Evolutionary conservation across 2,888 invertebrate species (phyloP), one percentile per base, ranked within the genome.

Genomic region (Linnaemya tessellans): DNA sequence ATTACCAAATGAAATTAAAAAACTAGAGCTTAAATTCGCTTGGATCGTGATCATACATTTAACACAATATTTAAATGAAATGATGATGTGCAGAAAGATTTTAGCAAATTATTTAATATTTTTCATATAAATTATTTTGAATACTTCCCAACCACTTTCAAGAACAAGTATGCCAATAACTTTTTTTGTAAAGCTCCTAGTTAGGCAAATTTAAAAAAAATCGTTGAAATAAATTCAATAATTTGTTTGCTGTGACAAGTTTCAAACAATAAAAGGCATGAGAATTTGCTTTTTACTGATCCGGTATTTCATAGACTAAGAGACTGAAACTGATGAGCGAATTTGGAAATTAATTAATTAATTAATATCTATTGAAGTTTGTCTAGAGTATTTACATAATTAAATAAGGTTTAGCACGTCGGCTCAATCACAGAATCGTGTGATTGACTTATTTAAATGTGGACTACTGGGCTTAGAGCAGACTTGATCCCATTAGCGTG

Each of bases 211-310:
- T 38, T 8, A 7, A 51, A 35, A 35, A 35, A 20, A 51, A 68
- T 15, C 30, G 15, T 22, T 54, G 54, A 35, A 54, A 70, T 54
- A 54, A 54, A 54, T 41, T 70, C 13, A 70, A 41, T 22, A 20
- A 41, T 41, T 41, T 5, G 35, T 54, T 54, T 54, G 22, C 30
- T 38, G 54, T 54, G 51, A 30, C 49, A 54, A 20, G 38, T 54
- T 70, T 38, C 15, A 70, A n/a, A 10, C 5, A 41, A 51, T 54
- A 38, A 38, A 20, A 25, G 15, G 18, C 68, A 54, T 9, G 9
- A 46, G n/a, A 18, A 11, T 38, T 38, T 9, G 25, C 18, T 49
- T 67, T 51, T 5, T n/a, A 67, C 11, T 13, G 15, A 20, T 38
- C 38, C 51, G 38, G 54, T 38, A 54, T 18, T 41, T 20, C 20